phyloP scores from a whole-genome alignment of 2,113 vertebrate species.

The Dicerorhinus sumatrensis region DNA sequence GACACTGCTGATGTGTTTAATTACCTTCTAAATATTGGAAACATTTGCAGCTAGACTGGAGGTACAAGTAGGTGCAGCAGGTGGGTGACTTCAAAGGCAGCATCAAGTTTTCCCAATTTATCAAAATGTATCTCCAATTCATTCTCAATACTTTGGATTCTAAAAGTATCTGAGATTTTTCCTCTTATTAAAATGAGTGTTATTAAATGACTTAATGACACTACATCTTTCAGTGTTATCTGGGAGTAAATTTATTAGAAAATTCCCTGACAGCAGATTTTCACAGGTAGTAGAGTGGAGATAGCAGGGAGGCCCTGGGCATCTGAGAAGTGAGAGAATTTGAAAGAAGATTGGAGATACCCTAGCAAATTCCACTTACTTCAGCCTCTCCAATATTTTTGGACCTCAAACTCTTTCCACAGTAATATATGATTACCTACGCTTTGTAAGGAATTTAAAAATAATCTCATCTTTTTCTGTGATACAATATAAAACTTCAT shows the following conservation, averaged over 20 bases:
- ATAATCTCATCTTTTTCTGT: background rate
- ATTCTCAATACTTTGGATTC: background rate
- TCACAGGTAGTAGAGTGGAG: background rate
- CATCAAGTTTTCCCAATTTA: background rate
- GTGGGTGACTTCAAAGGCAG: background rate
- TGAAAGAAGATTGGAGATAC: background rate
- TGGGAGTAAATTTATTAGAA: background rate
- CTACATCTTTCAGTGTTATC: background rate
- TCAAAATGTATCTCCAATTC: background rate
- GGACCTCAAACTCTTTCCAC: background rate
- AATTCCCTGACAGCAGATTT: background rate
- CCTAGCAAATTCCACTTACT: background rate
- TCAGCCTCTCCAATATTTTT: background rate
- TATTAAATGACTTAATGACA: background rate
- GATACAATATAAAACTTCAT: background rate
- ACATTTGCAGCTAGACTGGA: background rate
- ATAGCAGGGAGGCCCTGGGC: background rate
- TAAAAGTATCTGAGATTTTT: background rate
- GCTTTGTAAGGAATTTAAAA: background rate
- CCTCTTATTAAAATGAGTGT: background rate
- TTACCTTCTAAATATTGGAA: background rate
- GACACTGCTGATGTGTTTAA: background rate
- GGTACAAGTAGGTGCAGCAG: background rate
- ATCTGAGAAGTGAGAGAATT: background rate
- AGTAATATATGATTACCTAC: background rate